These are phyloP conservation scores for Ceratina japonica DNA, from an alignment of 1,140 invertebrate genomes.

Conservation along the genomic window DNA sequence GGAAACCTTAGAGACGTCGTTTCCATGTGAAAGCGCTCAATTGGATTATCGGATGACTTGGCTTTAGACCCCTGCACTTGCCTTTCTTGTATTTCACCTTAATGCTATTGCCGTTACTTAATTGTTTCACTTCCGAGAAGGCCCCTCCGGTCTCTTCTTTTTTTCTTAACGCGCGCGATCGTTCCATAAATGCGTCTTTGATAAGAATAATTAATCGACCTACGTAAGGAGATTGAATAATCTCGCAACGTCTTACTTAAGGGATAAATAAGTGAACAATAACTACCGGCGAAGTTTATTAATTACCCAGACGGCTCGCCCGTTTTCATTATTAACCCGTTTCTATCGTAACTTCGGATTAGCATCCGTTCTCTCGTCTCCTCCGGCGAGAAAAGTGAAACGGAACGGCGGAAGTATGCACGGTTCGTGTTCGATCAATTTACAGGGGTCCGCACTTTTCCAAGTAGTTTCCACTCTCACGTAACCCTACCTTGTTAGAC, in stretches of 20 bases:
- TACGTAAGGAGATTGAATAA: not conserved
- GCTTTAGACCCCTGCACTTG: conserved; percentile 24
- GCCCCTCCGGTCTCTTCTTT: not conserved
- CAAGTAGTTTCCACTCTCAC: conserved; percentile 14
- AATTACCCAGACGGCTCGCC: not conserved
- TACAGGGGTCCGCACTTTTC: not conserved
- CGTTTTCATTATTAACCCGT: not conserved
- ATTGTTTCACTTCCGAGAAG: not conserved
- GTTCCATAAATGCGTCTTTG: too few relatives aligned
- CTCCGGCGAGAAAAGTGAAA: not conserved
- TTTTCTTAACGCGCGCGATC: too few relatives aligned
- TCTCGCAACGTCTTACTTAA: too few relatives aligned
- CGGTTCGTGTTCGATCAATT: conserved; percentile 12
- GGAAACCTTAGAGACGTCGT: conserved; percentile 43
- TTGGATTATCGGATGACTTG: conserved; percentile 39
- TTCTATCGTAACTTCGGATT: not conserved
- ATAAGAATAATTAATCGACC: too few relatives aligned
- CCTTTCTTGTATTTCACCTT: conserved; percentile 16
- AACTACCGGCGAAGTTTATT: not conserved
- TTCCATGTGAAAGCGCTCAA: conserved; percentile 41
- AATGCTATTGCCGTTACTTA: conserved; percentile 24
- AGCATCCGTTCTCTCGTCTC: too few relatives aligned
- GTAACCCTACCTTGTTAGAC: conserved; percentile 40
- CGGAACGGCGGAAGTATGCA: not conserved
- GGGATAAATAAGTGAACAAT: not conserved